These are phyloP conservation scores for Pelobates fuscus DNA, from an alignment of 2,113 vertebrate species.

Conservation along the genomic window DNA sequence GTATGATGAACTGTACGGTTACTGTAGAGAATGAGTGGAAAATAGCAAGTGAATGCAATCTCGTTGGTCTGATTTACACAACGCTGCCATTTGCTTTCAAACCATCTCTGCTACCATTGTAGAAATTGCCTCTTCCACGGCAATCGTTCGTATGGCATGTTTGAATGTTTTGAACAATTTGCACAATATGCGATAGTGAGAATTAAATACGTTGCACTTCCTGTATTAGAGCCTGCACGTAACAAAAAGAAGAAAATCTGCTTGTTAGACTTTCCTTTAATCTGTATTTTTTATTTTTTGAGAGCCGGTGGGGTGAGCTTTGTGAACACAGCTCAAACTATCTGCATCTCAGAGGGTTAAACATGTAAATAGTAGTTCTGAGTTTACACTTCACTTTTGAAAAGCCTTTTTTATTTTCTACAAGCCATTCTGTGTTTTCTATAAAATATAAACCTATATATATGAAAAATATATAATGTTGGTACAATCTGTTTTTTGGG, in stretches of 20 bases:
- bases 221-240: constrained; percentile 39
- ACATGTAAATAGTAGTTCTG: constrained; percentile 21
- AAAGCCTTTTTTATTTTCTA: constrained; percentile 6
- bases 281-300: constrained; percentile 3
- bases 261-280: constrained; percentile 1
- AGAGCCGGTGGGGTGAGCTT: too few relatives aligned
- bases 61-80: not conserved
- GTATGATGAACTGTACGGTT: not conserved
- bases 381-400: not conserved
- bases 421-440: constrained; percentile 22
- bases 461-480: too few relatives aligned
- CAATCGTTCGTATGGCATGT: constrained; percentile 49
- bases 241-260: not conserved
- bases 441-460: not conserved
- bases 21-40: not conserved
- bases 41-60: not conserved
- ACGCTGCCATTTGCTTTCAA: constrained; percentile 29
- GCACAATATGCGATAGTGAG: constrained; percentile 36
- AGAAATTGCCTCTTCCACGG: constrained; percentile 15
- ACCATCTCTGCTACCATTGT: constrained; percentile 19
- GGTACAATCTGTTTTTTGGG: too few relatives aligned
- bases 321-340: not conserved
- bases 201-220: constrained; percentile 46
- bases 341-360: not conserved
- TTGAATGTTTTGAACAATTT: constrained; percentile 49